These are phyloP conservation scores for Melolontha melolontha DNA, from an alignment of 2,888 invertebrate species.

Conservation along the genomic window DNA sequence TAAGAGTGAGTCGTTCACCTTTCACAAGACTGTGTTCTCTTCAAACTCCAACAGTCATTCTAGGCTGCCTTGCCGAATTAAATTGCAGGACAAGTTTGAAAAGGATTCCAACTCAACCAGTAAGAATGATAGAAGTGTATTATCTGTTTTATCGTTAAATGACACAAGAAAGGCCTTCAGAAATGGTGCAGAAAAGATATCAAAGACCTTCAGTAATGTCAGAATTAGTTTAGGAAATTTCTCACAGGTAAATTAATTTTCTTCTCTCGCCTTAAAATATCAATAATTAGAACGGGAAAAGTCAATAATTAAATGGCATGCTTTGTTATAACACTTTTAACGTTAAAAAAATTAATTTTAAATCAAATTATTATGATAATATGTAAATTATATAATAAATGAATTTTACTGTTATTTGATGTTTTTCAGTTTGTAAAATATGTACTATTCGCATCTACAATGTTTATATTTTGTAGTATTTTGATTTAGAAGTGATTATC, in stretches of 20 bases:
- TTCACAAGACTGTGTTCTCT: conserved; percentile 56
- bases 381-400: too few species aligned
- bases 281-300: conserved; percentile 4
- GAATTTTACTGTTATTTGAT: too few species aligned
- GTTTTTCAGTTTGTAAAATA: too few species aligned
- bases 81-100: conserved; percentile 60
- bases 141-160: conserved; percentile 67
- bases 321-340: too few species aligned
- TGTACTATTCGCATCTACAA: too few species aligned
- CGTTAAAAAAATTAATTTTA: too few species aligned
- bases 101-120: conserved; percentile 43
- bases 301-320: background rate
- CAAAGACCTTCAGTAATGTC: conserved; percentile 75
- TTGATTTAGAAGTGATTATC: too few species aligned
- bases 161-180: conserved; percentile 75
- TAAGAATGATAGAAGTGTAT: conserved; percentile 56
- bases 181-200: conserved; percentile 76
- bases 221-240: conserved; percentile 75
- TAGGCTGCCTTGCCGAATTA: conserved; percentile 58
- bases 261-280: background rate
- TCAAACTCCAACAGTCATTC: conserved; percentile 52
- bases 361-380: too few species aligned
- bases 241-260: conserved; percentile 70
- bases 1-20: conserved; percentile 56
- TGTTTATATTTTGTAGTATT: too few species aligned